phyloP scores from a whole-genome alignment of 2,797 vertebrate genomes.

The Lagorchestes hirsutus region DNA sequence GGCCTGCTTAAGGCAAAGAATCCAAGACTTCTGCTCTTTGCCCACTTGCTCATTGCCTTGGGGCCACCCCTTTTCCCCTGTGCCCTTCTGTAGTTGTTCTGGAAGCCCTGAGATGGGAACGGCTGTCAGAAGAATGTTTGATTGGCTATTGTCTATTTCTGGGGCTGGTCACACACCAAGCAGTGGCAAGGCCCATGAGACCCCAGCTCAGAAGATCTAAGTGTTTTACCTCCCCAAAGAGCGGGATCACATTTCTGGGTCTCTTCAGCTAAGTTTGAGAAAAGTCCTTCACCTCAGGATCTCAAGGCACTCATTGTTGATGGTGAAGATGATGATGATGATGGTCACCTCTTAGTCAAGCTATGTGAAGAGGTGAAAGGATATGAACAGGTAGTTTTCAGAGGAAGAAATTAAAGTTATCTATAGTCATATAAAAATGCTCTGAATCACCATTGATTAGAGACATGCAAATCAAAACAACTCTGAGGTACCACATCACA shows the following conservation, averaged over 20 bases:
- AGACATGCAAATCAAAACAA: too few relatives aligned
- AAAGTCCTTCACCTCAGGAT: neutral
- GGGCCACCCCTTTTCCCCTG: neutral
- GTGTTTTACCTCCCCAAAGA: neutral
- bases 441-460: too few relatives aligned
- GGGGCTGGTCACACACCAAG: neutral
- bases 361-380: too few relatives aligned
- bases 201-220: neutral
- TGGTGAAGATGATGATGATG: neutral
- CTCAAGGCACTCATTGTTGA: neutral
- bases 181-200: neutral
- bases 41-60: conserved; percentile 19
- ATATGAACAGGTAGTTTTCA: too few relatives aligned
- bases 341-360: too few relatives aligned
- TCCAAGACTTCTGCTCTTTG: conserved; percentile 4
- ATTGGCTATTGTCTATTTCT: neutral
- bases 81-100: neutral
- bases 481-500: too few relatives aligned
- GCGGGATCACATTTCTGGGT: neutral
- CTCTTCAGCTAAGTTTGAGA: neutral
- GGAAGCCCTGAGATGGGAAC: neutral
- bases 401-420: too few relatives aligned
- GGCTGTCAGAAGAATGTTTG: neutral
- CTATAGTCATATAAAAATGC: too few relatives aligned
- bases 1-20: conserved; percentile 19